Base-by-base conservation (phyloP, 2,888 invertebrate genomes). In the Meghimatium bilineatum region DNA sequence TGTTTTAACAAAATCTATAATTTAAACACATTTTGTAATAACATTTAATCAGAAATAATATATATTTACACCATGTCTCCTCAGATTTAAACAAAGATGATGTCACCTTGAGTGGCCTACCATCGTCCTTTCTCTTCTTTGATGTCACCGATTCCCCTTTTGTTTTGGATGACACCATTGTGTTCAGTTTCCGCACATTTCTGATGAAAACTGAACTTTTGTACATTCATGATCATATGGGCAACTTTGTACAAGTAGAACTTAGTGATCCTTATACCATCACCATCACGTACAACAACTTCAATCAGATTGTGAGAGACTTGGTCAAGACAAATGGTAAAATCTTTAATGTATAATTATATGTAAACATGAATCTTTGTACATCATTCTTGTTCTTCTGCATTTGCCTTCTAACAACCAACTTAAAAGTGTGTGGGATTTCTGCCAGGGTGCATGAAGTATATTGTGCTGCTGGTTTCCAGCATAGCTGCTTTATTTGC, bases 201-300 rank as follows among this genome's bases (percentile, higher is more conserved):
- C 97, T 97, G 67, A 95, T 96, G 88, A 96, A 97, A 0, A 91
- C 91, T 20, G 94, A 98, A 89, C 83, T 93, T n/a, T 94, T 98
- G 14, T 98, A 98, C 92, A 97, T 97, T 56, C 97, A 98, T 92
- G 98, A 98, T 93, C 96, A 98, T 93, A 94, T 97, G 85, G 98
- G 98, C 93, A 98, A 98, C 94, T 98, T 98, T 93, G 96, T 97
- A 78, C 98, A 98, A 93, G 85, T 92, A 36, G 89, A 91, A 66
- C 79, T 92, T 17, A 84, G 84, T 56, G 88, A 88, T 75, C 86
- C 87, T 20, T 79, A 74, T 23, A 87, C 86, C 38, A 85, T 91
- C 36, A 83, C 88, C 36, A 84, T 91, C 36, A 89, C 82, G 63
- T 90, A 84, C 86, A 90, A 89, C 84, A 86, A 85, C 36, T 86